Percentiles rank a stretch among this genome's conserved stretches.
These are phyloP conservation scores for Sphaeramia orbicularis DNA, from an alignment of 2,797 vertebrate species.

Conservation along the genomic window DNA sequence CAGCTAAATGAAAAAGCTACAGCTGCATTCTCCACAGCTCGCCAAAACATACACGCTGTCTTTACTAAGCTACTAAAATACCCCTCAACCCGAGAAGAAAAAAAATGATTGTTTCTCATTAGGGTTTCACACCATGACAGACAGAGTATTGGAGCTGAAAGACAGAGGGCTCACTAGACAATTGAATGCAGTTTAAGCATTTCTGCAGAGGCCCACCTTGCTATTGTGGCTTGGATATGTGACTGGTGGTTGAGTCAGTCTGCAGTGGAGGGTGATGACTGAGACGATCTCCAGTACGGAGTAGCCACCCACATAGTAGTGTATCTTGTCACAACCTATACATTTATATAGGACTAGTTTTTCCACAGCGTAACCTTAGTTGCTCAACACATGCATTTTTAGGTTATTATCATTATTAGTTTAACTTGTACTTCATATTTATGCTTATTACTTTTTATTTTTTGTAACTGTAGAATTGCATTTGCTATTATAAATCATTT, in stretches of 20 bases:
- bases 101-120: constrained; percentile 51
- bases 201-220: constrained; percentile 69
- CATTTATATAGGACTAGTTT: background rate
- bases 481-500: too few relatives aligned
- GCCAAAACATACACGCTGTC: constrained; percentile 40
- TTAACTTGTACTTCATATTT: too few relatives aligned
- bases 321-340: constrained; percentile 20
- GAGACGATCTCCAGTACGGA: constrained; percentile 42
- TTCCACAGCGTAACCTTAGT: too few relatives aligned
- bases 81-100: constrained; percentile 22
- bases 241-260: constrained; percentile 60
- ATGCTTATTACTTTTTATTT: too few relatives aligned
- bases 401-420: too few relatives aligned
- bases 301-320: constrained; percentile 55
- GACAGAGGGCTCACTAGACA: constrained; percentile 63
- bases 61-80: constrained; percentile 26
- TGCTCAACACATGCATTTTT: too few relatives aligned
- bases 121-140: constrained; percentile 46
- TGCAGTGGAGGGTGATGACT: constrained; percentile 62
- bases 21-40: background rate
- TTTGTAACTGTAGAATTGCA: too few relatives aligned
- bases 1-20: constrained; percentile 12
- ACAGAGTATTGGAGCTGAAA: constrained; percentile 59
- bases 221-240: constrained; percentile 69
- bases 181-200: constrained; percentile 68